A percentile compares a stretch with the other conserved stretches of the same genome.
Evolutionary conservation across 1,140 invertebrate species (phyloP).

Genomic region (Phymorhynchus buccinoides): DNA sequence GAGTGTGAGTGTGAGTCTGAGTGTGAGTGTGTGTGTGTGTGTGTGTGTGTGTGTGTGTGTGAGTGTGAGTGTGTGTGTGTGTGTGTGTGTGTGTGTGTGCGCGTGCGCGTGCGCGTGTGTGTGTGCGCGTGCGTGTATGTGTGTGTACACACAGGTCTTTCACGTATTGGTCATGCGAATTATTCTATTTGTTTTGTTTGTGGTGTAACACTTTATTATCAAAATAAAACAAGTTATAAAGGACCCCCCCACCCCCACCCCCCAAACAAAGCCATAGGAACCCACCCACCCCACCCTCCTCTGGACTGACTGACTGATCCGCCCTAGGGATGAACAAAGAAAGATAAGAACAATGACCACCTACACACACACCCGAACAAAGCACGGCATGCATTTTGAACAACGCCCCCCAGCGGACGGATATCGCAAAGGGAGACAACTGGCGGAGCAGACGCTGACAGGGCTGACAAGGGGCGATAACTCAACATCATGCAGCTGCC

Average conservation of each 20-base stretch:
- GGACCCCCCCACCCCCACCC: too few species aligned
- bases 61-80: slow-evolving; percentile 3
- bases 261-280: too few species aligned
- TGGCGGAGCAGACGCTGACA: background rate
- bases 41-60: slow-evolving; percentile 18
- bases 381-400: background rate
- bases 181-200: too few species aligned
- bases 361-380: too few species aligned
- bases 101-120: background rate
- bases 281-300: too few species aligned
- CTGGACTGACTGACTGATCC: too few species aligned
- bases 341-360: too few species aligned
- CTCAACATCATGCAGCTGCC: slow-evolving; percentile 13
- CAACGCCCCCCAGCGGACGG: background rate
- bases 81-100: background rate
- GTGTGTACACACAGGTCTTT: too few species aligned
- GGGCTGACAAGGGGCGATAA: background rate
- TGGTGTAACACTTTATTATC: too few species aligned
- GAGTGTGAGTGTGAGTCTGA: background rate
- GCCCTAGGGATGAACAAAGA: too few species aligned
- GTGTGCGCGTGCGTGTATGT: background rate
- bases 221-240: too few species aligned
- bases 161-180: too few species aligned
- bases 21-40: slow-evolving; percentile 19
- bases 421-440: slow-evolving; percentile 4